Evolutionary conservation across 2,113 vertebrate species (phyloP), one percentile per base, ranked within the genome.

Genomic region (Shinisaurus crocodilurus): DNA sequence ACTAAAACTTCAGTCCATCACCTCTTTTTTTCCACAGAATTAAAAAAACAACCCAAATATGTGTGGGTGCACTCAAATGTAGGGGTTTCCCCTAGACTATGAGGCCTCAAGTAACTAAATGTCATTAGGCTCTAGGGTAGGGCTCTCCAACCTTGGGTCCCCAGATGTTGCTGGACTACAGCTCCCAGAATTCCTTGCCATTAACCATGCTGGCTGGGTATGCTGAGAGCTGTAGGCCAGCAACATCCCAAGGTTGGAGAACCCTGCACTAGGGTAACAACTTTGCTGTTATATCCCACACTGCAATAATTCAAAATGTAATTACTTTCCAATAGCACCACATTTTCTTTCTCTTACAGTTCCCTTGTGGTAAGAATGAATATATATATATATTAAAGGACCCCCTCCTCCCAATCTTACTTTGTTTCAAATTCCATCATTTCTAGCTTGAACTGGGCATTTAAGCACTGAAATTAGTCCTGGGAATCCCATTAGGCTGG

Each of bases 71-170:
- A 79, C 34, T 79, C n/a, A 79, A 57, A 75, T 85, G 29, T 79
- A 85, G 89, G 82, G 82, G 40, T 80, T 85, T 79, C 89, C 89
- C 82, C 72, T 79, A 67, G 63, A 72, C 23, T 32, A n/a, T 85
- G 63, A 32, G 43, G 48, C n/a, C 72, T 85, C 37, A 45, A 89
- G 34, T 69, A 43, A 57, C 48, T 69, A 85, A 32, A 90, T 20
- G 80, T 90, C 25, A 74, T 82, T 29, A 57, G 82, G 23, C 89
- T 79, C 43, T 79, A 23, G 34, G 18, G 20, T 79, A 77, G 16
- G n/a, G n/a, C n/a, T n/a, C n/a, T n/a, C n/a, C n/a, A n/a, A n/a
- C n/a, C n/a, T n/a, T n/a, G n/a, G n/a, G n/a, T n/a, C n/a, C n/a
- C n/a, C n/a, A n/a, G n/a, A n/a, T n/a, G n/a, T n/a, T n/a, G n/a